Conservation (phyloP, 1,140 invertebrate genomes). For the Orussus abietinus region DNA sequence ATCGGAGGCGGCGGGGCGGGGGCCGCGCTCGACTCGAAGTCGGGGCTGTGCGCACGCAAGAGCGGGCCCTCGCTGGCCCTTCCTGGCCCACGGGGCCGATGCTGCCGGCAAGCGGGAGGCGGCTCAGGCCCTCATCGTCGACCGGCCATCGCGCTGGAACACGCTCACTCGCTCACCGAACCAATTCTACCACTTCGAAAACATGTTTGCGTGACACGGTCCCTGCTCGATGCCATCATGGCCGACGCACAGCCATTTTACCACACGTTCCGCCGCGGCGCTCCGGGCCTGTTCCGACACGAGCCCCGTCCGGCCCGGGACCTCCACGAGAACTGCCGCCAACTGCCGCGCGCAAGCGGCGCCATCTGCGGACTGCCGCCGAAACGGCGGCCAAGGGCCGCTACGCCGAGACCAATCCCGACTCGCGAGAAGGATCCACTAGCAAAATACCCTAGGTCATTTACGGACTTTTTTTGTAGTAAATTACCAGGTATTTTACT, state of each 20-base stretch:
- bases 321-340: too few species aligned
- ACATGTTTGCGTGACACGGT: conserved; percentile 51
- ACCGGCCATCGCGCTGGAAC: conserved; percentile 43
- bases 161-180: conserved; percentile 47
- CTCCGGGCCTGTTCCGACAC: too few species aligned
- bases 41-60: conserved; percentile 25
- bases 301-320: too few species aligned
- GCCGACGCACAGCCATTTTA: conserved; percentile 53
- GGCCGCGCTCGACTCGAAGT: conserved; percentile 25
- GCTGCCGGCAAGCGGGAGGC: conserved; percentile 41
- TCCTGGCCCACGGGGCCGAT: conserved; percentile 42
- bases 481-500: too few species aligned
- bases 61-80: conserved; percentile 38
- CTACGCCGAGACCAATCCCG: too few species aligned
- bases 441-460: too few species aligned
- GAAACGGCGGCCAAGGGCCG: too few species aligned
- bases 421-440: too few species aligned
- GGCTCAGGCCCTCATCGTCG: conserved; percentile 49
- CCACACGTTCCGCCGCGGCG: conserved; percentile 41
- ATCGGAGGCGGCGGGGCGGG: conserved; percentile 12
- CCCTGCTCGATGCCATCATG: conserved; percentile 53
- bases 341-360: too few species aligned
- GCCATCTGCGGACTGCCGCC: too few species aligned
- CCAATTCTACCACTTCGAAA: conserved; percentile 49
- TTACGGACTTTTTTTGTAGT: too few species aligned